Base-by-base conservation (phyloP, 1,140 invertebrate genomes). In the Pentalonia nigronervosa region DNA sequence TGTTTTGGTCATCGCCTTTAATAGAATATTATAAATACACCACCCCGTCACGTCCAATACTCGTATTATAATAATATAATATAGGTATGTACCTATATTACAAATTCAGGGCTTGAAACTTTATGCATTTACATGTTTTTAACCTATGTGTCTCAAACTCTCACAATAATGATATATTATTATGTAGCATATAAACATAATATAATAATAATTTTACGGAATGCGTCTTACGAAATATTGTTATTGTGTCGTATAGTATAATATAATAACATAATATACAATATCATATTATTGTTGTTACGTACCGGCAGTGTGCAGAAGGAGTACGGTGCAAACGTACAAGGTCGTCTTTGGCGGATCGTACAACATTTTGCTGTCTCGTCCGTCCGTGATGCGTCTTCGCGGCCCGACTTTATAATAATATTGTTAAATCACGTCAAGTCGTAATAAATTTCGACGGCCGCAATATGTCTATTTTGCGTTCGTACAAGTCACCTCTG, bases 331-430 rank as follows among this genome's bases (percentile, higher is more conserved):
- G 60, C 60, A 76, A 76, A 76, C 60, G 60, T 76, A 76, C 60
- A 76, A 76, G 60, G 60, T 76, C 60, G 60, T 76, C 60, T 76
- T 76, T 14, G 60, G 60, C n/a, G 30, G 60, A n/a, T 76, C 60
- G 60, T 76, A 76, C 60, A 76, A 76, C 60, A 76, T 76, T 76
- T 76, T 76, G 60, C 60, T 7, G 60, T 76, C 60, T 76, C 60
- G 60, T 11, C 60, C 30, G 60, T 76, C 30, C 14, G 60, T n/a
- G 60, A 53, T n/a, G n/a, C 30, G 60, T 76, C n/a, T 76, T 76
- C 60, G 60, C 17, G 60, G 60, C 4, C 60, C n/a, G 60, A 30
- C n/a, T n/a, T 76, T 76, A 76, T n/a, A 76, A 76, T n/a, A 76
- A n/a, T 76, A 76, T 76, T 76, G 60, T n/a, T 8, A n/a, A 67